phyloP scores from a whole-genome alignment of 2,113 vertebrate genomes.

The Nestor notabilis region DNA sequence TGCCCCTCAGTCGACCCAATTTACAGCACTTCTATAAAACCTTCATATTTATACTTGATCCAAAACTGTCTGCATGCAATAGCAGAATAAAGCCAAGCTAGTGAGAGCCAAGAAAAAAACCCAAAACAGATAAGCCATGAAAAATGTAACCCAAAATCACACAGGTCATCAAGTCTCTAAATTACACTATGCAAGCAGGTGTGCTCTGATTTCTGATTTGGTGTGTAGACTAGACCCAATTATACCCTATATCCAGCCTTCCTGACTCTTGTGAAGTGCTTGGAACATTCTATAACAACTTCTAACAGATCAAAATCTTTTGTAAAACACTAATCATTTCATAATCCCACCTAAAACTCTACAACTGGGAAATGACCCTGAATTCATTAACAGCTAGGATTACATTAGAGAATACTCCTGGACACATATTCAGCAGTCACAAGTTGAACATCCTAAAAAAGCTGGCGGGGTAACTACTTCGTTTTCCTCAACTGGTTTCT shows the following conservation, averaged over 20 bases:
- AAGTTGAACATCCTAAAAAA: not conserved
- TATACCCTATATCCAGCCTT: not conserved
- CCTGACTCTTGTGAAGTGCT: not conserved
- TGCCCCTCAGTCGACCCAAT: not conserved
- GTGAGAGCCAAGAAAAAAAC: not conserved
- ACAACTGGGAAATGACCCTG: not conserved
- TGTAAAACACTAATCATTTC: not conserved
- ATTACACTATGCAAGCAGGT: not conserved
- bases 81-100: not conserved
- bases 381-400: not conserved
- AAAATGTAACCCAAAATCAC: not conserved
- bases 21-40: not conserved
- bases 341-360: not conserved
- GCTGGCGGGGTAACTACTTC: not conserved
- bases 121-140: not conserved
- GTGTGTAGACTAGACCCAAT: not conserved
- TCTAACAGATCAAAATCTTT: not conserved
- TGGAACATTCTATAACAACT: not conserved
- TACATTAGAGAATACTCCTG: not conserved
- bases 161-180: not conserved
- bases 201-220: not conserved
- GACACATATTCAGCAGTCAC: not conserved
- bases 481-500: not conserved
- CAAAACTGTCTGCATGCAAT: not conserved
- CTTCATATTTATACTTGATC: not conserved